phyloP scores from a whole-genome alignment of 2,888 invertebrate genomes.

The Camponotus fellah region DNA sequence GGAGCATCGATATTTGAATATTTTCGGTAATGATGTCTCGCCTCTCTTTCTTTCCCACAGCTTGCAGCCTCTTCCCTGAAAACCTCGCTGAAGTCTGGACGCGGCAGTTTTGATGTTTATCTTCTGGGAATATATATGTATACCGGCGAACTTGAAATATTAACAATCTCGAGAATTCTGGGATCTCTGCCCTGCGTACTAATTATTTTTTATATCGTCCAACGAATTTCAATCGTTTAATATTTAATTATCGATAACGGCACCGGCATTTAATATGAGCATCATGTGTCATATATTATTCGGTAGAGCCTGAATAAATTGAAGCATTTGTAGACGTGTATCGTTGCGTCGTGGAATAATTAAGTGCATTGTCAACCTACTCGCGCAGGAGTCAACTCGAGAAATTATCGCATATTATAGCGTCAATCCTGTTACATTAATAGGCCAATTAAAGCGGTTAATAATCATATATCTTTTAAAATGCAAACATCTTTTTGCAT shows the following conservation, averaged over 20 bases:
- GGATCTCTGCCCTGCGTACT: neutral
- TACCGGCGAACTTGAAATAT: constrained; percentile 13
- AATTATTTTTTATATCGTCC: neutral
- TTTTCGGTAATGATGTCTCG: neutral
- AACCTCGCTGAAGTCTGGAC: neutral
- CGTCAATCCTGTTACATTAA: neutral
- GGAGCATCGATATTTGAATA: neutral
- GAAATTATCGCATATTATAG: neutral
- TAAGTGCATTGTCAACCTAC: neutral
- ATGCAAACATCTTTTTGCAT: neutral
- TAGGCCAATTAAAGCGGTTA: neutral
- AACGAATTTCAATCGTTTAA: neutral
- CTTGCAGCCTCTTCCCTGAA: neutral
- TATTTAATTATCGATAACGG: neutral
- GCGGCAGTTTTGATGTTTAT: neutral
- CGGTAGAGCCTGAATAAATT: neutral
- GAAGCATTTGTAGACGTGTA: neutral
- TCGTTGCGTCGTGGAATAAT: neutral
- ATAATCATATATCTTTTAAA: neutral
- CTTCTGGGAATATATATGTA: neutral
- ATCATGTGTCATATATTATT: neutral
- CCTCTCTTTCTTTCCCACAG: neutral
- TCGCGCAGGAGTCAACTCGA: neutral
- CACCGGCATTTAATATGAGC: neutral
- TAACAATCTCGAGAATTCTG: neutral